Conservation (phyloP, 37 sponge, comb jelly and placozoan genomes). For the Theonella swinhoei region DNA sequence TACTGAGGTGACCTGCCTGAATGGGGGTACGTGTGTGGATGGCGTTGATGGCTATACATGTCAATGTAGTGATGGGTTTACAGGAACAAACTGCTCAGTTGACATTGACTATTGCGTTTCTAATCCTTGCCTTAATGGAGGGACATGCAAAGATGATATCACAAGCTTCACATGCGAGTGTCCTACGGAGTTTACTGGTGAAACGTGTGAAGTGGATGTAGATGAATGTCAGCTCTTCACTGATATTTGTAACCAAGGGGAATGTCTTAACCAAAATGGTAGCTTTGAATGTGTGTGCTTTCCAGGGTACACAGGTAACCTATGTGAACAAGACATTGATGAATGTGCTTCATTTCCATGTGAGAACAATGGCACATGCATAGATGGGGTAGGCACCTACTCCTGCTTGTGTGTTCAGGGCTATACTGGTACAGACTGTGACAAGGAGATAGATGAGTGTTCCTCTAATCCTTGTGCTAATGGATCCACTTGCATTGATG, state of each 20-base stretch:
- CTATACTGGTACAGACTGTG: slow-evolving; percentile 17
- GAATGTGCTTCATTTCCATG: slow-evolving; percentile 35
- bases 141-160: slow-evolving; percentile 2
- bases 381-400: not conserved
- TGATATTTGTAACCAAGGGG: not conserved
- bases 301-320: slow-evolving; percentile 32
- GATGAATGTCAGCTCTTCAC: not conserved
- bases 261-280: not conserved
- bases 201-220: slow-evolving; percentile 9
- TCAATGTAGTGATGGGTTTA: slow-evolving; percentile 22
- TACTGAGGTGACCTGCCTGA: slow-evolving; percentile 14
- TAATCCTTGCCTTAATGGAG: slow-evolving; percentile 54
- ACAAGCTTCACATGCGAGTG: slow-evolving; percentile 21
- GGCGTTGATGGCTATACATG: slow-evolving; percentile 24
- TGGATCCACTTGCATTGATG: slow-evolving; percentile 22
- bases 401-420: slow-evolving; percentile 16
- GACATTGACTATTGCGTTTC: slow-evolving; percentile 28
- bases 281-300: slow-evolving; percentile 1
- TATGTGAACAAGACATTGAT: slow-evolving; percentile 22
- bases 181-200: slow-evolving; percentile 28
- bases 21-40: slow-evolving; percentile 44
- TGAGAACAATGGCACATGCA: slow-evolving; percentile 37
- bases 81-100: slow-evolving; percentile 34
- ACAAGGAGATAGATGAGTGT: slow-evolving; percentile 10
- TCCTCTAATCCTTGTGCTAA: slow-evolving; percentile 29